Conservation (phyloP, 2,888 invertebrate species). For the Scelioninae gen. 2 region DNA sequence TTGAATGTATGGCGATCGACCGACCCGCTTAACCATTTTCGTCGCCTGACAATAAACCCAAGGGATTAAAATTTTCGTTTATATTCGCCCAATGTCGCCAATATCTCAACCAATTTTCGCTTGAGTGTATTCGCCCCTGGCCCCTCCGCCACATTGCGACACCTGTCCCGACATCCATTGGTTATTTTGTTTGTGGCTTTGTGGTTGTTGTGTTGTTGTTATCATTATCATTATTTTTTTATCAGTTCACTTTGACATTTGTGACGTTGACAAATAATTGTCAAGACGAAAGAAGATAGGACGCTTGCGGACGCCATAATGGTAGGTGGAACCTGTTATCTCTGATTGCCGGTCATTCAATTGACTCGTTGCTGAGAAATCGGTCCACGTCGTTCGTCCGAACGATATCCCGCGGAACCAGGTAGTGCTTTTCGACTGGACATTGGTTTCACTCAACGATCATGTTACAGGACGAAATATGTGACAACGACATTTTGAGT, state of each 20-base stretch:
- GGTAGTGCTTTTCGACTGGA: slow-evolving; percentile 2
- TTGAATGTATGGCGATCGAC: no score
- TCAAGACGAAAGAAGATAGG: slow-evolving; percentile 49
- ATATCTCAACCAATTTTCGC: no score
- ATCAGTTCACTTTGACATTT: slow-evolving; percentile 23
- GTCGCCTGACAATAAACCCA: no score
- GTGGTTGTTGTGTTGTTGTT: neutral
- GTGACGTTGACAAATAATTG: slow-evolving; percentile 39
- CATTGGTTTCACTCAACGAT: slow-evolving; percentile 41
- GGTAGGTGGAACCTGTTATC: slow-evolving; percentile 75
- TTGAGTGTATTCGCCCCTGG: no score
- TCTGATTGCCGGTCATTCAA: slow-evolving; percentile 65
- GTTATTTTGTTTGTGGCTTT: neutral
- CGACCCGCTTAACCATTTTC: no score
- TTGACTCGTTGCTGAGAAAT: slow-evolving; percentile 47
- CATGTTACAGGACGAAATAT: slow-evolving; percentile 75
- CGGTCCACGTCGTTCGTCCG: slow-evolving; percentile 40
- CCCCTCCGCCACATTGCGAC: slow-evolving; percentile 1
- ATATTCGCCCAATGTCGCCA: no score
- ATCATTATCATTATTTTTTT: neutral
- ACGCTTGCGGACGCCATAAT: slow-evolving; percentile 74
- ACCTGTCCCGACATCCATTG: neutral
- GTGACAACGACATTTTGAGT: slow-evolving; percentile 73
- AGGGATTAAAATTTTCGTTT: no score
- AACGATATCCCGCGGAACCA: slow-evolving; percentile 9